Percentiles rank a stretch among this genome's conserved stretches.
Evolutionary conservation across 1,140 invertebrate species (phyloP).

Genomic region (Adoxophyes honmai): DNA sequence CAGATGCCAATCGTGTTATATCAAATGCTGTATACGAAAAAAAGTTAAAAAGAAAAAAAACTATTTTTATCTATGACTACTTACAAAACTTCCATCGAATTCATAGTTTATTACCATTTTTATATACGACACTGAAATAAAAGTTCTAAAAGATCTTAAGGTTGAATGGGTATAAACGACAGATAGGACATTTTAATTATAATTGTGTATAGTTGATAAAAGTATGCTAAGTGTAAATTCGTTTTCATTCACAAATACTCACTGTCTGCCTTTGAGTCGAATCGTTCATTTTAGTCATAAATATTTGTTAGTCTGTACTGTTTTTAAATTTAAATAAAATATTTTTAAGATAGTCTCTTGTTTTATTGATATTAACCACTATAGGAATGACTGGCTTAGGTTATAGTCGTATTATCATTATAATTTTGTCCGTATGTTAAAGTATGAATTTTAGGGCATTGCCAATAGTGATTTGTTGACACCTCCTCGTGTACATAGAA

Average conservation of each 20-base stretch:
- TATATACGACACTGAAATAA: background rate
- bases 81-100: no score
- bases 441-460: no score
- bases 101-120: no score
- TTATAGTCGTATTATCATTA: no score
- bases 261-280: background rate
- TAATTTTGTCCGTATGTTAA: no score
- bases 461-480: no score
- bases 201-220: background rate
- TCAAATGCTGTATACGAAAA: background rate
- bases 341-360: background rate
- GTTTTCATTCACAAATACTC: background rate
- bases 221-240: background rate
- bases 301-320: constrained; percentile 8
- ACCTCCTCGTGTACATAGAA: no score
- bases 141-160: background rate
- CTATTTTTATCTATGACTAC: no score
- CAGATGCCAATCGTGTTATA: no score
- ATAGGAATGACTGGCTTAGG: no score
- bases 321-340: constrained; percentile 7
- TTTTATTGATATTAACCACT: no score
- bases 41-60: background rate
- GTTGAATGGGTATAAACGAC: background rate
- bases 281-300: constrained; percentile 6
- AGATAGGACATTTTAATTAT: background rate